These are phyloP conservation scores for Periplaneta americana DNA, from an alignment of 1,140 invertebrate species.

Conservation along the genomic window DNA sequence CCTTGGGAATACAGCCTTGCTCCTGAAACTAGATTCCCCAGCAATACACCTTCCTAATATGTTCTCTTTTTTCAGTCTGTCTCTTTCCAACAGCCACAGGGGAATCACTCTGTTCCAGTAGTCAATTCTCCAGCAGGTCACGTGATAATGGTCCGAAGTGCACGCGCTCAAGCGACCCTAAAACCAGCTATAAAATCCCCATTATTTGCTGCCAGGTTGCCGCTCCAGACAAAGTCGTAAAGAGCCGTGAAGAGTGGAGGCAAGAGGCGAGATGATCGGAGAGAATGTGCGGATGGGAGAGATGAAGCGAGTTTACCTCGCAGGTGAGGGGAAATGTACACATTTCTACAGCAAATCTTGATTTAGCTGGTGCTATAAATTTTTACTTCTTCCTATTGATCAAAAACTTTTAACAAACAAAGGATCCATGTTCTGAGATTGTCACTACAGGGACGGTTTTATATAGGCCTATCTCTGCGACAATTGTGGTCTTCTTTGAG, in stretches of 20 bases:
- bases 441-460: too few species aligned
- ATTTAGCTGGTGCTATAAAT: background rate
- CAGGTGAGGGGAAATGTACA: background rate
- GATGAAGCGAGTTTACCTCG: background rate
- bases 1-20: background rate
- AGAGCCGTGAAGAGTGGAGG: too few species aligned
- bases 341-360: background rate
- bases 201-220: background rate
- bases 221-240: background rate
- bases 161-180: background rate
- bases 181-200: background rate
- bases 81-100: background rate
- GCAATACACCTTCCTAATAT: background rate
- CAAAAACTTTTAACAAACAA: too few species aligned
- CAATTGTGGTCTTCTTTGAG: too few species aligned
- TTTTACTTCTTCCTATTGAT: background rate
- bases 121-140: background rate
- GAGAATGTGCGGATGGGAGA: background rate
- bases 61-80: background rate
- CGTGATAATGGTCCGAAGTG: background rate
- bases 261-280: background rate
- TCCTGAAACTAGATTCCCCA: background rate
- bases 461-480: too few species aligned
- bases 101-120: background rate
- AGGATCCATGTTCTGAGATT: too few species aligned